Evolutionary conservation across 2,113 vertebrate species (phyloP), one percentile per base, ranked within the genome.

Genomic region (Alouatta palliata): DNA sequence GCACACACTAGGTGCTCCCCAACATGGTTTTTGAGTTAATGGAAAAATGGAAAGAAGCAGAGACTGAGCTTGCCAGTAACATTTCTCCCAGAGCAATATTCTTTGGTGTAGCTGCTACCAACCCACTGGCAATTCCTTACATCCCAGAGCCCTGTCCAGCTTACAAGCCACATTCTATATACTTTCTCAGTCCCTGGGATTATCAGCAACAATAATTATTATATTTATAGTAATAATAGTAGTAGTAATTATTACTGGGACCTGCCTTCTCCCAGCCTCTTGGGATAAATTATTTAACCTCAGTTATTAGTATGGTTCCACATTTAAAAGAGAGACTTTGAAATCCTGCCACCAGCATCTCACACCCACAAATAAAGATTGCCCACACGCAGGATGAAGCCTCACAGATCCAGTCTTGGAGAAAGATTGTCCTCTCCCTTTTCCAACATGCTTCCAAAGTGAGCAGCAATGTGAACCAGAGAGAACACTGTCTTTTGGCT

Each of bases 1-100:
- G 45, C 40, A 40, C 6, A 19, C 2, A 3, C 32, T 0, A 8
- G 45, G 9, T 21, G 14, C 16, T 37, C 25, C 40, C 8, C 37
- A 75, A 32, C 13, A 6, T 30, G 1, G 73, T 37, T 81, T 82
- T 16, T 76, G 92, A 49, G 6, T 56, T 66, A 35, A 21, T 10
- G 47, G 49, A n/a, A 75, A 66, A 45, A 35, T 27, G 87, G 10
- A 75, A 32, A 86, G 68, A 92, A 68, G 45, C n/a, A 64, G 47
- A 75, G 37, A 30, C 30, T 45, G 82, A 35, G 56, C 8, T 40
- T n/a, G 16, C 1, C 0, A 21, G 43, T 49, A 21, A 49, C 27
- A 80, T 49, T 49, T n/a, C 64, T 52, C 21, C 49, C 20, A 25
- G 49, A 30, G 40, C 5, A 8, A 32, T 23, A 30, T n/a, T 76